A percentile compares a stretch with the other conserved stretches of the same genome.
Conservation (phyloP, 2,113 vertebrate species). For the Tupaia chinensis region DNA sequence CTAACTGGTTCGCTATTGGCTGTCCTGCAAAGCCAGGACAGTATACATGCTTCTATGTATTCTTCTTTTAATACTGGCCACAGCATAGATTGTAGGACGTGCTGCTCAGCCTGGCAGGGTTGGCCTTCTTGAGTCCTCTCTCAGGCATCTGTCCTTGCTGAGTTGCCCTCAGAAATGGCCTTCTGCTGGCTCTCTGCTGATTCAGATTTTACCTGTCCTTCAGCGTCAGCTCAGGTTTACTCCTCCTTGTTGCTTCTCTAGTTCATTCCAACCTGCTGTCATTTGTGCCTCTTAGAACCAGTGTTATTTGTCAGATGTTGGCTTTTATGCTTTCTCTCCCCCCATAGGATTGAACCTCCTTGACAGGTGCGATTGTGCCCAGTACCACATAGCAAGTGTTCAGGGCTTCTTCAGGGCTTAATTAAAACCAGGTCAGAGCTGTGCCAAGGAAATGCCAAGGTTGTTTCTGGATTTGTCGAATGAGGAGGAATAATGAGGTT, state of each 20-base stretch:
- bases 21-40: background rate
- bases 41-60: too few species aligned
- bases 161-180: accelerated
- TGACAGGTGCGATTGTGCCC: background rate
- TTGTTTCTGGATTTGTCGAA: background rate
- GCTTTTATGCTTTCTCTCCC: background rate
- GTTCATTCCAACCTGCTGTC: too few species aligned
- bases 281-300: background rate
- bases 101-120: accelerated
- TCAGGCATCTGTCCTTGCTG: background rate
- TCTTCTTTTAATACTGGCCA: too few species aligned
- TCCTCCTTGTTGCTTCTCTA: background rate
- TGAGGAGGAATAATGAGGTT: background rate
- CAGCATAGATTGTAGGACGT: accelerated
- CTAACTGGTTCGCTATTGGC: accelerated
- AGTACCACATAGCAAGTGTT: background rate
- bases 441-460: background rate
- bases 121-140: background rate
- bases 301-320: too few species aligned
- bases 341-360: too few species aligned
- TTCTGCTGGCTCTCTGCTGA: background rate
- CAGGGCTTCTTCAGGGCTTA: background rate
- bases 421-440: background rate
- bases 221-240: background rate
- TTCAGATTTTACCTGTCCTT: background rate